A percentile compares a stretch with the other conserved stretches of the same genome.
phyloP scores from a whole-genome alignment of 2,797 vertebrate species.

The Columba guinea region DNA sequence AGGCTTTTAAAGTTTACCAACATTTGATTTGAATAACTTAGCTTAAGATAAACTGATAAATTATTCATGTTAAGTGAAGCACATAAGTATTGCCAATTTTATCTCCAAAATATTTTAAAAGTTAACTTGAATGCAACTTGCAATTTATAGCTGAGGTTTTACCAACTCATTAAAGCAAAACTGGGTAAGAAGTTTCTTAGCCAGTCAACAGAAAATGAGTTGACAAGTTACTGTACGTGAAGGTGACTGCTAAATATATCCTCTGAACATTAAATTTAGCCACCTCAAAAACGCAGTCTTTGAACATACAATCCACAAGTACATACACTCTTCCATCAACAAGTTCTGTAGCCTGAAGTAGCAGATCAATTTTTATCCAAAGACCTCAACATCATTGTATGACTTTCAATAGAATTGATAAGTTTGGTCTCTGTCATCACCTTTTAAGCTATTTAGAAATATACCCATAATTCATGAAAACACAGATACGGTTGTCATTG shows the following conservation, averaged over 20 bases:
- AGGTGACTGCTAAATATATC: background rate
- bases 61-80: conserved; percentile 64
- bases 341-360: background rate
- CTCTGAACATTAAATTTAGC: background rate
- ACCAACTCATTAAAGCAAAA: conserved; percentile 34
- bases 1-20: conserved; percentile 48
- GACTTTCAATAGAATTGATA: background rate
- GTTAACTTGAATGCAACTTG: background rate
- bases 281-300: background rate
- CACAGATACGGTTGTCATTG: background rate
- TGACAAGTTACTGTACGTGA: background rate
- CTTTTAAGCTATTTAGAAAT: background rate
- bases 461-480: background rate
- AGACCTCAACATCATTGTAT: background rate
- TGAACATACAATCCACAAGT: background rate
- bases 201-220: background rate
- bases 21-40: conserved; percentile 60
- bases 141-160: conserved; percentile 9
- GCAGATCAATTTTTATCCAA: background rate
- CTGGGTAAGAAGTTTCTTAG: background rate
- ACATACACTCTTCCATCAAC: background rate
- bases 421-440: background rate
- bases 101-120: conserved; percentile 1
- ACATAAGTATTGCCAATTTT: conserved; percentile 49
- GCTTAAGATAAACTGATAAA: conserved; percentile 51